phyloP scores from a whole-genome alignment of 2,888 invertebrate species.

The Malthinus flaveolus region DNA sequence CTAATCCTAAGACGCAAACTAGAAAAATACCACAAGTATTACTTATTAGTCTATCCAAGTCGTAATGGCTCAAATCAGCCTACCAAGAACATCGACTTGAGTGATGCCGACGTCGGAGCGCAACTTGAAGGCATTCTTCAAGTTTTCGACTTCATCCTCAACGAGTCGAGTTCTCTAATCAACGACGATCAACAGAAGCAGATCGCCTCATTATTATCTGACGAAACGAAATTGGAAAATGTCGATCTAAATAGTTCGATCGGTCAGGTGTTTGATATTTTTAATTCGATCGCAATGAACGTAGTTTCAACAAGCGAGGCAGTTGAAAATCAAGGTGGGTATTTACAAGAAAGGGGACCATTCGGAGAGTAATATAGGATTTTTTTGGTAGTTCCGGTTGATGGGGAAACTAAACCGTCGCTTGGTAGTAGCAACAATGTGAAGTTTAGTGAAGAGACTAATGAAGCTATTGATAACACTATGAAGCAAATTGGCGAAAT shows the following conservation, averaged over 20 bases:
- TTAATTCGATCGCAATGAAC: neutral
- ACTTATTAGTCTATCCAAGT: neutral
- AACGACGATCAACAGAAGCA: too few relatives aligned
- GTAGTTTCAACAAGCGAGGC: neutral
- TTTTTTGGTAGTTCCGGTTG: neutral
- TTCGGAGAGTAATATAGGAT: neutral
- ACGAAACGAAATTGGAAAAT: neutral
- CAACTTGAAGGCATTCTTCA: neutral
- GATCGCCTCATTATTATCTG: too few relatives aligned
- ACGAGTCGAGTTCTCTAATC: neutral
- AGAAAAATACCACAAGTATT: conserved; percentile 3
- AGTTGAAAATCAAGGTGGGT: neutral
- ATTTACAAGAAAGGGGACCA: neutral
- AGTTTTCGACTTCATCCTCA: neutral
- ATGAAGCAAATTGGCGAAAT: neutral
- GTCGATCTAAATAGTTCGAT: neutral
- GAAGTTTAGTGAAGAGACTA: neutral
- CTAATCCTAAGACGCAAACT: neutral
- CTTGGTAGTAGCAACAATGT: neutral
- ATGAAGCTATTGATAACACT: neutral
- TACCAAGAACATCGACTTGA: neutral
- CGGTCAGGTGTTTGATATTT: neutral
- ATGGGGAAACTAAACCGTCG: neutral
- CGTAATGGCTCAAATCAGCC: neutral
- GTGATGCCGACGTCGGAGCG: neutral